Percentiles rank a stretch among this genome's conserved stretches.
These are phyloP conservation scores for Riparia riparia DNA, from an alignment of 2,113 vertebrate species.

Conservation along the genomic window DNA sequence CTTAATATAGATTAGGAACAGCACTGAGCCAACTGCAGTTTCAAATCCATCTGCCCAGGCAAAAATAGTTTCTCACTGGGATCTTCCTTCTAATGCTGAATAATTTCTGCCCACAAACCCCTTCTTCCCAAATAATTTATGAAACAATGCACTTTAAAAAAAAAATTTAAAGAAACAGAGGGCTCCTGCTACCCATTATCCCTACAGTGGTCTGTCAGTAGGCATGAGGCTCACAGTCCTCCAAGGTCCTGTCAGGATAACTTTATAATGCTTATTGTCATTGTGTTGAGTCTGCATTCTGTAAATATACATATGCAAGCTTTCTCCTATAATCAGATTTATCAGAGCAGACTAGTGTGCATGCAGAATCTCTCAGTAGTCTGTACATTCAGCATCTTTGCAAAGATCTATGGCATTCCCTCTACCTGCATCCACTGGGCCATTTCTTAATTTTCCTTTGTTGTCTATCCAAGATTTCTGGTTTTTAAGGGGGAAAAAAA, in stretches of 20 bases:
- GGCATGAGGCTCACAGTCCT: neutral
- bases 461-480: neutral
- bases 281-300: neutral
- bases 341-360: neutral
- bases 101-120: conserved; percentile 21
- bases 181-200: neutral
- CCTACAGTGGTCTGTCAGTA: neutral
- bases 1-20: conserved; percentile 66
- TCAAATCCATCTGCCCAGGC: conserved; percentile 62
- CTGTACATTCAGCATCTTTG: neutral
- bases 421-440: neutral
- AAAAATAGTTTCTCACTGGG: conserved; percentile 50
- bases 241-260: neutral
- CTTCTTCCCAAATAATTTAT: neutral
- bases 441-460: neutral
- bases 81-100: conserved; percentile 62
- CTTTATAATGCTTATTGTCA: neutral
- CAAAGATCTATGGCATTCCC: neutral
- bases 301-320: neutral
- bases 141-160: neutral
- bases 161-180: neutral
- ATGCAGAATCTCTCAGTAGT: neutral
- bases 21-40: conserved; percentile 54
- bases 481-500: neutral
- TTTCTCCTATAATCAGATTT: neutral